Percentiles rank a stretch among this genome's conserved stretches.
phyloP scores from a whole-genome alignment of 92 coral and sea anemone genomes.

The Zoanthus sansibaricus region DNA sequence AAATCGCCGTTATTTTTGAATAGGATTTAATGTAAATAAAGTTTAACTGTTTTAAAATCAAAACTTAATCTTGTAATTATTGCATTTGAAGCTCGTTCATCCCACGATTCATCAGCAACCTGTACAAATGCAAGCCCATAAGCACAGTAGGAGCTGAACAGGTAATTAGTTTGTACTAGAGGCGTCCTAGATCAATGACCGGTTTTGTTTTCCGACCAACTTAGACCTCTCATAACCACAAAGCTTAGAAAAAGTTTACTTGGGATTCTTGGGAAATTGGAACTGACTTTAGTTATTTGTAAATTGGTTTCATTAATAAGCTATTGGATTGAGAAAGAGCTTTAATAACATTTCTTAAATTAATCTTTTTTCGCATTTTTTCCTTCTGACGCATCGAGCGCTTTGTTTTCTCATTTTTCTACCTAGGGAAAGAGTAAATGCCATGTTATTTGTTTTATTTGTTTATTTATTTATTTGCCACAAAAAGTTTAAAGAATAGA shows the following conservation, averaged over 20 bases:
- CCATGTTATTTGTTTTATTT: background rate
- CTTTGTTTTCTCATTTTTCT: background rate
- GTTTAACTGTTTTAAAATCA: background rate
- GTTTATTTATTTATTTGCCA: background rate
- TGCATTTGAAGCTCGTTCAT: slow-evolving; percentile 79
- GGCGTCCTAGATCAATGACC: background rate
- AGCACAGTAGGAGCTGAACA: slow-evolving; percentile 99
- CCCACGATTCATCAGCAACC: slow-evolving; percentile 92
- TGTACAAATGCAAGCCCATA: slow-evolving; percentile 97
- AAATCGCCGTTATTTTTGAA: too few species aligned
- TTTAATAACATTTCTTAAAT: background rate
- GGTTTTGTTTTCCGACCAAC: background rate
- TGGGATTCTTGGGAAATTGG: background rate
- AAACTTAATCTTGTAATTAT: background rate
- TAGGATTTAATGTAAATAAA: too few species aligned
- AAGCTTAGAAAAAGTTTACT: background rate
- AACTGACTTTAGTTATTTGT: background rate
- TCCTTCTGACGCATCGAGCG: background rate
- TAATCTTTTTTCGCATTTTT: background rate
- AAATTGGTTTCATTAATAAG: background rate
- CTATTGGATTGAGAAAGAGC: background rate
- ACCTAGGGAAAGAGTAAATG: background rate
- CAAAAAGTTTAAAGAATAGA: background rate
- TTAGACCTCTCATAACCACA: background rate
- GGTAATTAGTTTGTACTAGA: slow-evolving; percentile 50